Evolutionary conservation across 2,888 invertebrate genomes (phyloP).

Genomic region (Cetonia aurata): DNA sequence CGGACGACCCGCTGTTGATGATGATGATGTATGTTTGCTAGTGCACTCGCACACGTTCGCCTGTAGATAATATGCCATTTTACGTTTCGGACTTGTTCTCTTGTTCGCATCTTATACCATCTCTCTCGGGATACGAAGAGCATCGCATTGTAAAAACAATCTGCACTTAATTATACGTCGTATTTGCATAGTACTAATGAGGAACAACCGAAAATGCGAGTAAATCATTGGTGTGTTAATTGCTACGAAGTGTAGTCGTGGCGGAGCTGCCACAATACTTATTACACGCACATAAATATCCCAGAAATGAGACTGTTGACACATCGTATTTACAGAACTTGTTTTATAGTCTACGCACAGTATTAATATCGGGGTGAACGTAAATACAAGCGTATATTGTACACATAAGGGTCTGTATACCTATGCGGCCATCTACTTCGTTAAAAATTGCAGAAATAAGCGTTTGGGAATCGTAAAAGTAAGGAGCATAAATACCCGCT

Average conservation of each 20-base stretch:
- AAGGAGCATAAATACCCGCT: neutral
- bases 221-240: slow-evolving; percentile 45
- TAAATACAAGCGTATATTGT: slow-evolving; percentile 5
- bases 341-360: slow-evolving; percentile 43
- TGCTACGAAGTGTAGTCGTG: slow-evolving; percentile 42
- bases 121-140: slow-evolving; percentile 14
- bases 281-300: slow-evolving; percentile 46
- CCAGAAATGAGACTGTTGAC: slow-evolving; percentile 46
- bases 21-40: slow-evolving; percentile 22
- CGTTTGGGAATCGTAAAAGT: slow-evolving; percentile 6
- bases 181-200: slow-evolving; percentile 47
- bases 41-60: neutral
- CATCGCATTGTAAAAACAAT: slow-evolving; percentile 31
- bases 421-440: neutral
- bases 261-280: slow-evolving; percentile 44
- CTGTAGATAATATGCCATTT: slow-evolving; percentile 22
- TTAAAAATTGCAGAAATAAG: slow-evolving; percentile 6
- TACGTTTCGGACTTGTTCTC: slow-evolving; percentile 27
- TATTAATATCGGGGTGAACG: slow-evolving; percentile 33
- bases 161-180: slow-evolving; percentile 41
- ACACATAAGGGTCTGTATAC: neutral
- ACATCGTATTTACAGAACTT: slow-evolving; percentile 46
- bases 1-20: slow-evolving; percentile 29
- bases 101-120: slow-evolving; percentile 3
- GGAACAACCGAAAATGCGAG: slow-evolving; percentile 45